Conservation (phyloP, 2,797 vertebrate species). For the Sternarchorhynchus goeldii region DNA sequence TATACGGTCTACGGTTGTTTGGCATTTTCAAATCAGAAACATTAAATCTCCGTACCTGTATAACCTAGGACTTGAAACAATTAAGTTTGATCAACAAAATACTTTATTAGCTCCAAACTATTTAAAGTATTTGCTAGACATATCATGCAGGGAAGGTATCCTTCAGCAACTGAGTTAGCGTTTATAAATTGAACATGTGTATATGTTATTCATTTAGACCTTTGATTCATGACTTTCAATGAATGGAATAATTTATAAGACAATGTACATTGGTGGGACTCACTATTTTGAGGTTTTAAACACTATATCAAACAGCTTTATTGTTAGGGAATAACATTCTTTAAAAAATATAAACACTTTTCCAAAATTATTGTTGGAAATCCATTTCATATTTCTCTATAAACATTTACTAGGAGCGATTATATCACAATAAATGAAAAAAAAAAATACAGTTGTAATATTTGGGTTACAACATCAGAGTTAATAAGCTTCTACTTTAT, state of each 20-base stretch:
- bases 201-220: too few species aligned
- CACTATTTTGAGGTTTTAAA: neutral
- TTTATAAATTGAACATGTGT: neutral
- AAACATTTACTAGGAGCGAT: slow-evolving; percentile 20
- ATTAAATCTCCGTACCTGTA: too few species aligned
- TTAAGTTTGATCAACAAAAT: slow-evolving; percentile 7
- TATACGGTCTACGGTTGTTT: too few species aligned
- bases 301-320: neutral
- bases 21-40: too few species aligned
- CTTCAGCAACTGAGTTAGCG: neutral
- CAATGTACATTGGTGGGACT: neutral
- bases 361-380: neutral
- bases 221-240: too few species aligned
- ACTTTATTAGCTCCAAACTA: neutral
- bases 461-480: too few species aligned
- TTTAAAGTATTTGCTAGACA: neutral
- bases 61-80: slow-evolving; percentile 16
- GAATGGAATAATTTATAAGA: too few species aligned
- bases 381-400: slow-evolving; percentile 11
- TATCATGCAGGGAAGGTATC: neutral
- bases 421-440: slow-evolving; percentile 19
- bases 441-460: neutral
- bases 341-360: neutral
- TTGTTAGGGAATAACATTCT: neutral
- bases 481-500: neutral